These are phyloP conservation scores for Cheilosia variabilis DNA, from an alignment of 2,888 invertebrate genomes.

Conservation along the genomic window DNA sequence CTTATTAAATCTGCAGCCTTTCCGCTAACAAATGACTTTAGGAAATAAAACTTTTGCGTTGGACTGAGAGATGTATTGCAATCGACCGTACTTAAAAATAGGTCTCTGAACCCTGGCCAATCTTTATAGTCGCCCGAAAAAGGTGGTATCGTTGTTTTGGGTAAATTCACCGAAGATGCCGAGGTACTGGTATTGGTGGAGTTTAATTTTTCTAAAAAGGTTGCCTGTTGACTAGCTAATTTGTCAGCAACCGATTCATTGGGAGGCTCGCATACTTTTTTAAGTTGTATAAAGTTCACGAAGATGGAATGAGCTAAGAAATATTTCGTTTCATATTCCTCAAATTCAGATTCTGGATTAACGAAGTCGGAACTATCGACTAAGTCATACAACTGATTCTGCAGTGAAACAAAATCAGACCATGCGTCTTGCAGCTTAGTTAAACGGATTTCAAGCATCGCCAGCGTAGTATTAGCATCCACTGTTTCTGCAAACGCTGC, in stretches of 20 bases:
- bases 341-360: conserved; percentile 16
- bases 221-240: too few species aligned
- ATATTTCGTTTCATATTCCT: conserved; percentile 14
- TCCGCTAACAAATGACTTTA: conserved; percentile 12
- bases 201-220: too few species aligned
- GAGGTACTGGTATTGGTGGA: neutral
- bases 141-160: conserved; percentile 24
- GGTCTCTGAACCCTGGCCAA: conserved; percentile 33
- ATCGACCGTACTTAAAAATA: conserved; percentile 15
- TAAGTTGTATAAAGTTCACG: neutral
- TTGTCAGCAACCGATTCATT: neutral
- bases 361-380: conserved; percentile 15
- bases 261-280: neutral
- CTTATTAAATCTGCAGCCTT: conserved; percentile 6
- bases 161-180: neutral
- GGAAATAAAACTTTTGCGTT: conserved; percentile 7
- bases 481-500: conserved; percentile 3
- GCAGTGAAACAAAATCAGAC: conserved; percentile 1
- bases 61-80: conserved; percentile 7
- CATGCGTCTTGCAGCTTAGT: conserved; percentile 31
- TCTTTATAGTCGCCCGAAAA: conserved; percentile 43
- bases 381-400: conserved; percentile 17
- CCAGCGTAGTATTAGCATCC: neutral
- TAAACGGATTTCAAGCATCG: conserved; percentile 12
- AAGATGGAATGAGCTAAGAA: conserved; percentile 23